phyloP scores from a whole-genome alignment of 2,888 invertebrate genomes.

The Ischnura elegans region DNA sequence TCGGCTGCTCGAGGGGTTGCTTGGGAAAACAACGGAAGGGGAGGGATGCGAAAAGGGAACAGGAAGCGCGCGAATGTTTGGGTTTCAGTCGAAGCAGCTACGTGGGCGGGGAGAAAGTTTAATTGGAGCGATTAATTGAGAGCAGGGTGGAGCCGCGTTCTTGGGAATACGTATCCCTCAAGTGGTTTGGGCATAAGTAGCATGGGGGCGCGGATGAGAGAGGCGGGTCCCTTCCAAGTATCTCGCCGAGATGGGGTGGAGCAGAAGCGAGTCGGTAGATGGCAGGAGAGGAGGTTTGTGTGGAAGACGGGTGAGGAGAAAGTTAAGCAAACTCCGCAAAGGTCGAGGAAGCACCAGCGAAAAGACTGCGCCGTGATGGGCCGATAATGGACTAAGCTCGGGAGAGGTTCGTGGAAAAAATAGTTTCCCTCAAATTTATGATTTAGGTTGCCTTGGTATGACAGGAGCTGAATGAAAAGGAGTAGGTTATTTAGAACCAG shows the following conservation, averaged over 20 bases:
- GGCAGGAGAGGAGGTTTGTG: background rate
- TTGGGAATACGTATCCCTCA: background rate
- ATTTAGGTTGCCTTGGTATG: background rate
- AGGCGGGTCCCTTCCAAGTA: background rate
- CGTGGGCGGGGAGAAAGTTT: background rate
- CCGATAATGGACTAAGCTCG: background rate
- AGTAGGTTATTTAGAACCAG: background rate
- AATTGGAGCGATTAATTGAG: background rate
- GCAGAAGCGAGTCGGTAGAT: background rate
- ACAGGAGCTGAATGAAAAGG: background rate
- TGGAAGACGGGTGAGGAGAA: background rate
- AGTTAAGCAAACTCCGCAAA: background rate
- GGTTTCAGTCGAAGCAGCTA: background rate
- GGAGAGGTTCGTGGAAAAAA: background rate
- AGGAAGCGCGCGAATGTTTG: background rate
- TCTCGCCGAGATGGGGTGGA: background rate
- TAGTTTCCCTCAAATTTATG: background rate
- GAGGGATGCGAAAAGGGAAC: background rate
- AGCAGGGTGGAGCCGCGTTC: background rate
- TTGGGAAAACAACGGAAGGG: background rate
- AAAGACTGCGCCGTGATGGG: background rate
- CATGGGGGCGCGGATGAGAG: background rate
- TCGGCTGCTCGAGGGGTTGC: background rate
- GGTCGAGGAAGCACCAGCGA: background rate
- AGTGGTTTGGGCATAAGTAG: background rate